A percentile compares a stretch with the other conserved stretches of the same genome.
These are phyloP conservation scores for Corythucha ciliata DNA, from an alignment of 2,888 invertebrate genomes.

Conservation along the genomic window DNA sequence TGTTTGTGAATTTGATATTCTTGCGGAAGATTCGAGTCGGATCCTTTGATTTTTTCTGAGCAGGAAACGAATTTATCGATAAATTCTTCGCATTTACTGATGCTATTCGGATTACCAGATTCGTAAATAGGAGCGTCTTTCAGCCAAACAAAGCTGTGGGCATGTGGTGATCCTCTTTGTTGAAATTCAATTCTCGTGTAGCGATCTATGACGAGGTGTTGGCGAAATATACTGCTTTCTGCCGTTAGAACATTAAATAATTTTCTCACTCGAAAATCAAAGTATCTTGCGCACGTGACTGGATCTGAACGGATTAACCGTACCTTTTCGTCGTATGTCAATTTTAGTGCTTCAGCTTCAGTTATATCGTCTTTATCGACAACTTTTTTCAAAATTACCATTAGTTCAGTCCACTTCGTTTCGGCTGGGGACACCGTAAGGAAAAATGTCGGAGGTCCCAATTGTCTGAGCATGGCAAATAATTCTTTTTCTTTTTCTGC, in stretches of 20 bases:
- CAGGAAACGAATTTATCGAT: slow-evolving; percentile 13
- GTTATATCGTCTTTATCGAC: slow-evolving; percentile 17
- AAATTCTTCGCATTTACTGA: background rate
- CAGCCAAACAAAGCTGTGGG: slow-evolving; percentile 36
- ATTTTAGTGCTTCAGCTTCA: slow-evolving; percentile 23
- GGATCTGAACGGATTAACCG: slow-evolving; percentile 34
- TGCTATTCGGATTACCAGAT: background rate
- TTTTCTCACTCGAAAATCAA: slow-evolving; percentile 19
- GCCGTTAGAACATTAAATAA: background rate
- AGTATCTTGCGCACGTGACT: slow-evolving; percentile 33
- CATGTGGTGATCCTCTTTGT: slow-evolving; percentile 35
- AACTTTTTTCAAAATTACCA: slow-evolving; percentile 20
- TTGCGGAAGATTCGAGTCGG: background rate
- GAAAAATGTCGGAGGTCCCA: slow-evolving; percentile 32
- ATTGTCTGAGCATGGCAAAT: slow-evolving; percentile 32
- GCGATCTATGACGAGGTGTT: slow-evolving; percentile 23
- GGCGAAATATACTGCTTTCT: background rate
- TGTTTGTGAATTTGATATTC: background rate
- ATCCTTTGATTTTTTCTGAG: background rate
- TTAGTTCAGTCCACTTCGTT: slow-evolving; percentile 29
- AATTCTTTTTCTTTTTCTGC: slow-evolving; percentile 33
- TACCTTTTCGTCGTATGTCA: slow-evolving; percentile 28
- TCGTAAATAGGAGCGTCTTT: slow-evolving; percentile 34
- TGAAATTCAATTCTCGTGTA: slow-evolving; percentile 37
- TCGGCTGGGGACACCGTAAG: slow-evolving; percentile 31